phyloP scores from a whole-genome alignment of 2,797 vertebrate species.

The Cirrhinus mrigala region DNA sequence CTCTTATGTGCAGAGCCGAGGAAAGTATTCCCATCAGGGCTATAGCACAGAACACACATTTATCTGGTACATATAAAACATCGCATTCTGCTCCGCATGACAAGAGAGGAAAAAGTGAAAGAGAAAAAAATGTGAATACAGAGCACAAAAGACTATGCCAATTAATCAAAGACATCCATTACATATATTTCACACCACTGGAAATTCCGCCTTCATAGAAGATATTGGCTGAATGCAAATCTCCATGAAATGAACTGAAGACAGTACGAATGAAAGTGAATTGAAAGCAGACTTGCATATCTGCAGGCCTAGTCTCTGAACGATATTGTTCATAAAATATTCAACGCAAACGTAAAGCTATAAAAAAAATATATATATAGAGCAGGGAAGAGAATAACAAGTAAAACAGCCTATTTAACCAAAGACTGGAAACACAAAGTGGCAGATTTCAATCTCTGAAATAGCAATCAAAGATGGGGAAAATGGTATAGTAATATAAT shows the following conservation, averaged over 20 bases:
- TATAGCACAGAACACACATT: not conserved
- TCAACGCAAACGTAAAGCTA: constrained; percentile 14
- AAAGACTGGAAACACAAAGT: constrained; percentile 4
- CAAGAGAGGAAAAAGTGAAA: not conserved
- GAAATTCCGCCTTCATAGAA: constrained; percentile 1
- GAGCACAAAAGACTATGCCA: not conserved
- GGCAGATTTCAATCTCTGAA: not conserved
- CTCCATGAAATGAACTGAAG: constrained; percentile 42
- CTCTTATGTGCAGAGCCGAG: not conserved
- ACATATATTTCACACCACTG: constrained; percentile 7
- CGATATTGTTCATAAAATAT: constrained; percentile 45
- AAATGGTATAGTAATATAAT: not conserved
- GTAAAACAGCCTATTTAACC: constrained; percentile 9
- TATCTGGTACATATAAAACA: not conserved
- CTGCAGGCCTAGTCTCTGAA: constrained; percentile 25
- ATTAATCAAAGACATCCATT: constrained; percentile 19
- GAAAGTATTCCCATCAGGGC: not conserved
- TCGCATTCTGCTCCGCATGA: not conserved
- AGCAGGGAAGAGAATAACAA: constrained; percentile 1
- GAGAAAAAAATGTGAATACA: not conserved
- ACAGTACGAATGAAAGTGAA: not conserved
- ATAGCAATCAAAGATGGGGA: not conserved
- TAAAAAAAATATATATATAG: not conserved
- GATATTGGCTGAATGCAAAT: constrained; percentile 15
- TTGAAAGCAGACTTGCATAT: constrained; percentile 14